phyloP scores from a whole-genome alignment of 2,113 vertebrate genomes.

The Plecturocebus donacophilus region DNA sequence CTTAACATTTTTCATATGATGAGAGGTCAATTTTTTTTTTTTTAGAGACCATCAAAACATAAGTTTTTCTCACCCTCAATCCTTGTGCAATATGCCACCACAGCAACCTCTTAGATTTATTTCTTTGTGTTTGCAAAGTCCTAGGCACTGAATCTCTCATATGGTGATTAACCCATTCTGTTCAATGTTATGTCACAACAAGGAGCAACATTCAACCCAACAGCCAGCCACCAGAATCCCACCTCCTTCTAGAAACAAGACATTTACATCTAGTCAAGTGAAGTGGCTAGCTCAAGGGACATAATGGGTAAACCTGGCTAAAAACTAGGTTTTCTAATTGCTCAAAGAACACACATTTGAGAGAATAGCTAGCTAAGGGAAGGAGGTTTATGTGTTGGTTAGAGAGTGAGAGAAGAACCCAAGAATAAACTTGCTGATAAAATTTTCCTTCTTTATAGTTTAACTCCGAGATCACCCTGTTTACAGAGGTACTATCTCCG shows the following conservation, averaged over 20 bases:
- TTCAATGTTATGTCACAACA: neutral
- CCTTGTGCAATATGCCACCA: neutral
- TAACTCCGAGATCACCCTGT: neutral
- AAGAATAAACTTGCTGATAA: neutral
- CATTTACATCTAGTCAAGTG: neutral
- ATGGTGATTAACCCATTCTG: neutral
- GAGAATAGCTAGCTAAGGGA: neutral
- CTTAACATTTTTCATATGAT: constrained; percentile 71
- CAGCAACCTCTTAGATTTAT: neutral
- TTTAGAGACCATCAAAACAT: neutral
- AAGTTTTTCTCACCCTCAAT: neutral
- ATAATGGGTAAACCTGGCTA: neutral
- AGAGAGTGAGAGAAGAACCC: neutral
- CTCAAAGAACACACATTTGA: neutral
- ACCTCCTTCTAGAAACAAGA: neutral
- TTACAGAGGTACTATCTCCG: neutral
- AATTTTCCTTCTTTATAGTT: neutral
- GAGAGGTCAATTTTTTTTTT: neutral
- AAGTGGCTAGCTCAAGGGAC: neutral
- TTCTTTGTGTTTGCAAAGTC: neutral
- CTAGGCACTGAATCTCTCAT: neutral
- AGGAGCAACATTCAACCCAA: neutral
- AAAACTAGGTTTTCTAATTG: neutral
- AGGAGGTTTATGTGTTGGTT: neutral
- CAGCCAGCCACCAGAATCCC: neutral